A percentile compares a stretch with the other conserved stretches of the same genome.
phyloP scores from a whole-genome alignment of 2,888 invertebrate genomes.

The Neoitamus cyanurus region DNA sequence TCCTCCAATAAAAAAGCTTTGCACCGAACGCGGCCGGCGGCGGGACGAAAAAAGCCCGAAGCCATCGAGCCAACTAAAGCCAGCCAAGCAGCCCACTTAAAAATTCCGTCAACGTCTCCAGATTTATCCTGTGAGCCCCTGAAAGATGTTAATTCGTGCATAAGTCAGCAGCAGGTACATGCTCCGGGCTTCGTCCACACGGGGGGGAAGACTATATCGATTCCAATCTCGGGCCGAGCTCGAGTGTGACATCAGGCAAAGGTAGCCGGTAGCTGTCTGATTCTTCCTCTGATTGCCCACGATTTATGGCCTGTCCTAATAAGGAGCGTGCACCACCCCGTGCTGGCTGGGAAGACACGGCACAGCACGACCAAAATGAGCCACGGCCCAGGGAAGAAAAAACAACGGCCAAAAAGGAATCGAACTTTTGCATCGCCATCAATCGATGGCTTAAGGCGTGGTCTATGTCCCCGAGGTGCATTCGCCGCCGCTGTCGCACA shows the following conservation, averaged over 20 bases:
- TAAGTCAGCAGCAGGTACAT: constrained; percentile 30
- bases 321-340: constrained; percentile 38
- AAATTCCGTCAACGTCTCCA: constrained; percentile 27
- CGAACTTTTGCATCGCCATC: constrained; percentile 30
- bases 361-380: background rate
- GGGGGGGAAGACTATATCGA: background rate
- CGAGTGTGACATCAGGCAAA: background rate
- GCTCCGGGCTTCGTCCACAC: background rate
- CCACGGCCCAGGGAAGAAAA: background rate
- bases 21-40: background rate
- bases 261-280: background rate
- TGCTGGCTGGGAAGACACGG: background rate
- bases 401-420: background rate
- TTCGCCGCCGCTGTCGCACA: background rate
- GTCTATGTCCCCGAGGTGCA: background rate
- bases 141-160: constrained; percentile 43
- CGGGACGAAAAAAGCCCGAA: background rate
- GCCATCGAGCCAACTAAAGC: background rate
- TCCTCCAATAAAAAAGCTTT: background rate
- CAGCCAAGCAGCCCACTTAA: background rate
- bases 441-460: constrained; percentile 31
- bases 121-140: constrained; percentile 25
- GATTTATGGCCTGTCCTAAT: constrained; percentile 41
- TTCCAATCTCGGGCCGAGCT: background rate
- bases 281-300: constrained; percentile 28